Conservation (phyloP, 2,797 vertebrate genomes). For the Manis pentadactyla region DNA sequence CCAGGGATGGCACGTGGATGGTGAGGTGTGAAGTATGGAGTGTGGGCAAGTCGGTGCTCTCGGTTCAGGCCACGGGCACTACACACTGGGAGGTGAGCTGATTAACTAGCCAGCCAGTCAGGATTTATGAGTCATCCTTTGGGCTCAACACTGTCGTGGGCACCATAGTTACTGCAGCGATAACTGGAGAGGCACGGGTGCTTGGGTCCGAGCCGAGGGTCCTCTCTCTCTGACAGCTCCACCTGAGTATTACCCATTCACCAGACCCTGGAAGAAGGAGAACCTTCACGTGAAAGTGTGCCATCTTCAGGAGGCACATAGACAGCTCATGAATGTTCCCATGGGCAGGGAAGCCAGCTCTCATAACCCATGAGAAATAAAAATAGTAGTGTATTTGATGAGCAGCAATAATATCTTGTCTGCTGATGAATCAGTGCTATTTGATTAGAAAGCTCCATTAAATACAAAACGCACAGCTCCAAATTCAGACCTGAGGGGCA, state of each 20-base stretch:
- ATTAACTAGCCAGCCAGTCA: neutral
- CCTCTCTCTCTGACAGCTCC: neutral
- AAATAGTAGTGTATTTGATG: neutral
- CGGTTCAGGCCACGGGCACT: neutral
- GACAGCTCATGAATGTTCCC: neutral
- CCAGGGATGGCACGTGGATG: neutral
- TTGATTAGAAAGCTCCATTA: neutral
- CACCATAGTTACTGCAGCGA: neutral
- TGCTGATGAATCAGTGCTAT: neutral
- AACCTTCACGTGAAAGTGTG: neutral
- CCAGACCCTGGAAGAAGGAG: neutral
- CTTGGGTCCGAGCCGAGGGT: neutral
- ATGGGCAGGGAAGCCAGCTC: neutral
- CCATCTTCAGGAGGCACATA: neutral
- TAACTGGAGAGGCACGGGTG: neutral
- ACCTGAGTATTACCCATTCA: neutral
- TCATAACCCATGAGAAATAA: neutral
- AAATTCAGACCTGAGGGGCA: neutral
- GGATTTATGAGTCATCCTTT: neutral
- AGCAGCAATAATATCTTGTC: neutral
- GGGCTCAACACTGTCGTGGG: neutral
- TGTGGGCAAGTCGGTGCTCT: neutral
- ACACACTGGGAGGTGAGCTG: neutral
- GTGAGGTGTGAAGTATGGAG: neutral
- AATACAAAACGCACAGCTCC: neutral